These are phyloP conservation scores for Maniola jurtina DNA, from an alignment of 1,140 invertebrate species.

Conservation along the genomic window DNA sequence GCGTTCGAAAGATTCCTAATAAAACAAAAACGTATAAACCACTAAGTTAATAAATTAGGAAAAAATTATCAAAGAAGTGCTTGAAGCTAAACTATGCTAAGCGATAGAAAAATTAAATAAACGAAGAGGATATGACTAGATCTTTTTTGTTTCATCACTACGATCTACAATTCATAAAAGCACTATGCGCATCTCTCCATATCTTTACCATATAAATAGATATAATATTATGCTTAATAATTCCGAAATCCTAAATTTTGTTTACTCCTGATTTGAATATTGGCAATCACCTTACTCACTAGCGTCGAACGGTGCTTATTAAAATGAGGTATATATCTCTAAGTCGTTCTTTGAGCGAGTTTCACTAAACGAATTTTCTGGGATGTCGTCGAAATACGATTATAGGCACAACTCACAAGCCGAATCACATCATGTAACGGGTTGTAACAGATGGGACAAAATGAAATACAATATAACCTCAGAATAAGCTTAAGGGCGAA, in stretches of 20 bases:
- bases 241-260: constrained; percentile 66
- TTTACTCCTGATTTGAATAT: constrained; percentile 71
- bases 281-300: constrained; percentile 75
- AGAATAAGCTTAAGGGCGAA: too few relatives aligned
- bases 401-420: constrained; percentile 2
- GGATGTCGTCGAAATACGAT: not conserved
- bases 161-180: constrained; percentile 75
- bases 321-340: not conserved
- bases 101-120: constrained; percentile 73
- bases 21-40: not conserved
- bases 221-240: constrained; percentile 74
- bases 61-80: constrained; percentile 51
- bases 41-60: constrained; percentile 21
- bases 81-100: constrained; percentile 79
- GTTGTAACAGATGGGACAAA: not conserved
- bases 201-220: constrained; percentile 76
- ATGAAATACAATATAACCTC: too few relatives aligned
- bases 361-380: not conserved
- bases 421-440: not conserved
- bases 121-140: constrained; percentile 77
- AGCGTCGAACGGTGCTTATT: constrained; percentile 53
- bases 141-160: constrained; percentile 70
- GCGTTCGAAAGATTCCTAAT: constrained; percentile 10
- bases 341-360: not conserved
- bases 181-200: constrained; percentile 76